phyloP scores from a whole-genome alignment of 1,140 invertebrate species.

The Bombus breviceps region DNA sequence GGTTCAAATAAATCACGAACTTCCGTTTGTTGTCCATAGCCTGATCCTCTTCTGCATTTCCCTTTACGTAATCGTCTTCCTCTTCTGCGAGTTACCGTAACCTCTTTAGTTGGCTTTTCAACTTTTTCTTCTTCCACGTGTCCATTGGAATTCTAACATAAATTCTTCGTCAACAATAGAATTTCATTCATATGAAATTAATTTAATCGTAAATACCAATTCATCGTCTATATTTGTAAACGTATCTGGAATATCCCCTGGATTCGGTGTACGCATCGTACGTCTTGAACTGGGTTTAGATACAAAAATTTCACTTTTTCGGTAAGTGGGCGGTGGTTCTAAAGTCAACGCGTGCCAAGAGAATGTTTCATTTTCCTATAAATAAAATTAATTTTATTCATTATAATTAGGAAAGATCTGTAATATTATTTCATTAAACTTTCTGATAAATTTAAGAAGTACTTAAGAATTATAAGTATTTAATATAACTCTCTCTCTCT shows the following conservation, averaged over 20 bases:
- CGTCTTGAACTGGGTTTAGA: slow-evolving; percentile 52
- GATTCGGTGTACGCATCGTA: slow-evolving; percentile 26
- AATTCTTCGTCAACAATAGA: neutral
- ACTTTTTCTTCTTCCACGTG: slow-evolving; percentile 33
- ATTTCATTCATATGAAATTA: neutral
- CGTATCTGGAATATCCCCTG: neutral
- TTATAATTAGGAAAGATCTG: neutral
- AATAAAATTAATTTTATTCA: neutral
- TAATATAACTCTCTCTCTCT: neutral
- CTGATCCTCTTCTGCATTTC: slow-evolving; percentile 76
- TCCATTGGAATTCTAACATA: slow-evolving; percentile 33
- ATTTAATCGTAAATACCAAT: slow-evolving; percentile 35
- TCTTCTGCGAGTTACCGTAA: slow-evolving; percentile 68
- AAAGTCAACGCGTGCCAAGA: slow-evolving; percentile 79
- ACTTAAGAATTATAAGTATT: neutral
- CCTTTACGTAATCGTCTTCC: slow-evolving; percentile 76
- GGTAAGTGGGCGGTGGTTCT: slow-evolving; percentile 73
- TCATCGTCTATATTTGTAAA: slow-evolving; percentile 18
- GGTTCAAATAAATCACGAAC: slow-evolving; percentile 80
- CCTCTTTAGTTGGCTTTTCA: slow-evolving; percentile 70
- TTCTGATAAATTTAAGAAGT: neutral
- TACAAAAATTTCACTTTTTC: slow-evolving; percentile 62
- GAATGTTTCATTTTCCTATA: slow-evolving; percentile 76
- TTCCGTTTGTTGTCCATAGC: slow-evolving; percentile 79
- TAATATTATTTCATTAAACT: neutral